These are phyloP conservation scores for Leuctra nigra DNA, from an alignment of 2,888 invertebrate species.

Conservation along the genomic window DNA sequence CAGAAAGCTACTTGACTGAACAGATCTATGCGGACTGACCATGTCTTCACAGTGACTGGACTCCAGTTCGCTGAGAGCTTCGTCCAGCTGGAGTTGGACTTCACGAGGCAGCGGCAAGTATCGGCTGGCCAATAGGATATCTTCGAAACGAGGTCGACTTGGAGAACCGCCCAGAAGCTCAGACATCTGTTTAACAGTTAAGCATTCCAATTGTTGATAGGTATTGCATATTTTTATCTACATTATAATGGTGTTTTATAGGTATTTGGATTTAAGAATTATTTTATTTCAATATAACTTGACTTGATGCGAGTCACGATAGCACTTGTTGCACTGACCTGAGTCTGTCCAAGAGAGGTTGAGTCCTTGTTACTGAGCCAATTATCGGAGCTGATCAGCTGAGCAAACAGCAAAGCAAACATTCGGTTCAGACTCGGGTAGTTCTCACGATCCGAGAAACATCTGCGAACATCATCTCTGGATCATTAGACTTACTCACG, in stretches of 20 bases:
- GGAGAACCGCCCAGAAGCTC: too few relatives aligned
- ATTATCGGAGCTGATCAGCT: constrained; percentile 35
- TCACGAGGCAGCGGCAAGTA: constrained; percentile 64
- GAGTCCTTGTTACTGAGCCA: constrained; percentile 24
- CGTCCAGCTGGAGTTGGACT: constrained; percentile 74
- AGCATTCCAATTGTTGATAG: too few relatives aligned
- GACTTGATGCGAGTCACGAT: too few relatives aligned
- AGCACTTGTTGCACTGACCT: too few relatives aligned
- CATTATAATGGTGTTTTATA: too few relatives aligned
- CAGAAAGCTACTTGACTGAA: too few relatives aligned
- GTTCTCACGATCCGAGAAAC: constrained; percentile 48
- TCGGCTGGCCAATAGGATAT: constrained; percentile 57
- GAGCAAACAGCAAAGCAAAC: constrained; percentile 54
- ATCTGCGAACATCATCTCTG: constrained; percentile 35
- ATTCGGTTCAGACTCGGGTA: constrained; percentile 56
- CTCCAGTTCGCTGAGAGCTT: constrained; percentile 82
- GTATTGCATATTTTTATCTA: too few relatives aligned
- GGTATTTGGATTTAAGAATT: too few relatives aligned
- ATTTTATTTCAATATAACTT: too few relatives aligned
- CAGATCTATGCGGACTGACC: too few relatives aligned
- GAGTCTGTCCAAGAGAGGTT: too few relatives aligned
- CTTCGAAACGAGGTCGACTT: constrained; percentile 51
- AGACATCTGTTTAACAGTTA: too few relatives aligned
- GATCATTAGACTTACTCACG: not conserved
- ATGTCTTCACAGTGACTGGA: constrained; percentile 87